Base-by-base conservation (phyloP, 2,797 vertebrate genomes). In the Phylloscopus collybita region DNA sequence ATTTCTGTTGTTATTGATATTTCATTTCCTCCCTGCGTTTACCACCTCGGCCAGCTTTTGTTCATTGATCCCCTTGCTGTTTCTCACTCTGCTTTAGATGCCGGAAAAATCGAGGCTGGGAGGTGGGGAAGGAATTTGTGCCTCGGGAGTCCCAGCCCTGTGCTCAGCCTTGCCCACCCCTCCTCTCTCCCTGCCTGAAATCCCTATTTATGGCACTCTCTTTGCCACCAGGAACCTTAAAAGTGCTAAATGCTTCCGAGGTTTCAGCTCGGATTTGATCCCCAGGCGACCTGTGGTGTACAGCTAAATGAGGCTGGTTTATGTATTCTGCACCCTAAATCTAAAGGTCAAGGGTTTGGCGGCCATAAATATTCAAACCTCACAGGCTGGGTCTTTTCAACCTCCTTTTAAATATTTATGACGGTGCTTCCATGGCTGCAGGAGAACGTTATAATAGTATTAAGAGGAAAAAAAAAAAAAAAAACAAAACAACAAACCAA, bases 391-490 rank as follows among this genome's bases (percentile, higher is more conserved):
- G 66, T 51, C 45, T 79, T 84, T 90, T 44, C 85, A 92, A 78
- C 27, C 42, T 83, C 25, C 42, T 83, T 83, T 93, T 91, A 45
- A 91, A 90, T 86, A 91, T 78, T 95, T 73, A 91, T 80, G 71
- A 30, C 0, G 0, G n/a, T 40, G 51, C 84, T 95, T 90, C 86
- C 60, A 69, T 26, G 83, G 71, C 83, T 91, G 71, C 82, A 54
- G 84, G 81, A 93, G 73, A 91, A 82, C n/a, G 51, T 45, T 91
- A 67, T 80, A 73, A 67, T 32, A 91, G 36, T 67, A 86, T 75
- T 57, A 51, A 79, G 56, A 80, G 38, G 7, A 22, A 67, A 64
- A 80, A 40, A 72, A 49, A 76, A 32, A 32, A 1, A 4, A 26
- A 44, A 9, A 44, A 44, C 59, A 62, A 80, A 42, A 62, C 38